Evolutionary conservation across 2,113 vertebrate genomes (phyloP), one percentile per base, ranked within the genome.

Genomic region (Myiagra hebetior): DNA sequence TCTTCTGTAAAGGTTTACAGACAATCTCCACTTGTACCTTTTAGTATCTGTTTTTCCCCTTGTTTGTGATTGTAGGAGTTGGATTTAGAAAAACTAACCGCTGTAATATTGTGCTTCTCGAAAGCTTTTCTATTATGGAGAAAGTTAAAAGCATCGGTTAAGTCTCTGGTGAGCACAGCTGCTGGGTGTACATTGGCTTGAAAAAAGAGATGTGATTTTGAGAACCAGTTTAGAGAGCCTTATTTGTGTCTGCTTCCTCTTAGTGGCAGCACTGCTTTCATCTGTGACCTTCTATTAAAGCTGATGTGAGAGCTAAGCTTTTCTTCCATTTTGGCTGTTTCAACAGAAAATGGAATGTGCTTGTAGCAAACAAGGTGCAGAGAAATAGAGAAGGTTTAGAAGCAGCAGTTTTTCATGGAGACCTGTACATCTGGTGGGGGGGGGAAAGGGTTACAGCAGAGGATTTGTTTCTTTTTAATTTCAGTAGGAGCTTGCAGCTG

Each of bases 321-420:
- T 92, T 64, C 87, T 95, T 96, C 93, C 87, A 85, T 96, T 90
- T 94, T 62, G 85, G 87, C 95, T 72, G 82, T 94, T 96, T 93
- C 92, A 88, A 80, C 82, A 94, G 90, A 83, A 96, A 93, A 92
- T 41, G 42, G 59, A 88, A 84, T 8, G 72, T 85, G 47, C 39
- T 5, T 41, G 44, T 28, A 46, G 75, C 83, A 86, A 80, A 56
- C 55, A 60, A 81, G 67, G 79, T 70, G 64, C 39, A 31, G 85
- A 50, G 65, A 44, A 28, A 56, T 76, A 67, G 85, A 69, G 75
- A 23, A 52, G 76, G 60, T 77, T 88, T 70, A 64, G 92, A 93
- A 90, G 68, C 14, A 87, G 80, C 56, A 49, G 44, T 23, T 94
- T 95, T 77, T 87, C 52, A 14, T 2, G 8, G 28, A 87, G 74